Base-by-base conservation (phyloP, 2,888 invertebrate species). In the Vandiemenella viatica region DNA sequence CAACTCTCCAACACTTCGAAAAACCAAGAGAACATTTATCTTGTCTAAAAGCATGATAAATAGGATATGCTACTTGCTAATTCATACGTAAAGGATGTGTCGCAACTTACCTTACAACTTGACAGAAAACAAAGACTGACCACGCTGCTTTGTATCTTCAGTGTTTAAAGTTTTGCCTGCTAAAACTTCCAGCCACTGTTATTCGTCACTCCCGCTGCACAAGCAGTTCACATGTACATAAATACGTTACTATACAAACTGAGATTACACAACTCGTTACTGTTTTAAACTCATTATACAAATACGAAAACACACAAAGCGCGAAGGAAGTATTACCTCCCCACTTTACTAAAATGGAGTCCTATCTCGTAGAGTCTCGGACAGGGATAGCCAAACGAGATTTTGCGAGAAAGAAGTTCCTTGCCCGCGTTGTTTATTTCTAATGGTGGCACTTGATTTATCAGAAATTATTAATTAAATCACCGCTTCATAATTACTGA, bases 71-170 rank as follows among this genome's bases (percentile, higher is more conserved):
- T n/a, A n/a, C n/a, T n/a, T n/a, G n/a, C n/a, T n/a, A n/a, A n/a
- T n/a, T n/a, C n/a, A n/a, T n/a, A n/a, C n/a, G n/a, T n/a, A n/a
- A n/a, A n/a, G n/a, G n/a, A n/a, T n/a, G n/a, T n/a, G n/a, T n/a
- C n/a, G n/a, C n/a, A n/a, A n/a, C n/a, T n/a, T 54, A 55, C 55
- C 53, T 54, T 48, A 51, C 45, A 53, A 54, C 52, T 55, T 55
- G 54, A 55, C 55, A 55, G 55, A 55, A 32, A 55, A 55, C 55
- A 55, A 55, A 55, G 55, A 53, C 50, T 53, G 52, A 53, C 55
- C 55, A 55, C 55, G 55, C 55, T 55, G 53, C 55, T 53, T 55
- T 55, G 53, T 53, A 54, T 50, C 53, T 54, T 43, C 54, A 54
- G 51, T 50, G 55, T 52, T 49, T 51, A 16, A 22, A 44, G 49